Conservation (phyloP, 2,797 vertebrate species). For the Philypnodon macrostomus region DNA sequence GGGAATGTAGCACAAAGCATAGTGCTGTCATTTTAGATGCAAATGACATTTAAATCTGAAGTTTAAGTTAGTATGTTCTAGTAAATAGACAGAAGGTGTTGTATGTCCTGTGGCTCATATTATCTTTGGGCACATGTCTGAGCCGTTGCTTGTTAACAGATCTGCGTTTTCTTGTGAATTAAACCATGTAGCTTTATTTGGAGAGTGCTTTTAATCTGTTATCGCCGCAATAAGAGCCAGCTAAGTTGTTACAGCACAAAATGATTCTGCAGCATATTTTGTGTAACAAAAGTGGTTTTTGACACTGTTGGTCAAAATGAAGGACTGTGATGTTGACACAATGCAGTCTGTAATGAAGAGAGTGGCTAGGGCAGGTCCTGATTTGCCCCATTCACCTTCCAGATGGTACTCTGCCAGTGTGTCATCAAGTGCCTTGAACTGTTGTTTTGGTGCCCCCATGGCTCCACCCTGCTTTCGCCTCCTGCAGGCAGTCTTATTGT, state of each 20-base stretch:
- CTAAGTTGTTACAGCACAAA: slow-evolving; percentile 10
- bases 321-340: slow-evolving; percentile 56
- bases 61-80: slow-evolving; percentile 18
- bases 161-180: slow-evolving; percentile 5
- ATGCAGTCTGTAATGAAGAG: slow-evolving; percentile 40
- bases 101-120: slow-evolving; percentile 18
- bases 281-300: slow-evolving; percentile 58
- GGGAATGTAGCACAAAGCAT: background rate
- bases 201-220: slow-evolving; percentile 5
- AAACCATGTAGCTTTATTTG: background rate
- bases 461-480: slow-evolving; percentile 71
- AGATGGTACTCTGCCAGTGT: slow-evolving; percentile 69
- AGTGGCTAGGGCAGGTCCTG: slow-evolving; percentile 60
- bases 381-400: slow-evolving; percentile 69
- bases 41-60: slow-evolving; percentile 25
- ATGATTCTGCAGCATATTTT: slow-evolving; percentile 3
- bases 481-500: slow-evolving; percentile 77
- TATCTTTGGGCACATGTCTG: background rate
- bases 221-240: slow-evolving; percentile 7
- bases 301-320: slow-evolving; percentile 59
- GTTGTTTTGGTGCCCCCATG: slow-evolving; percentile 62
- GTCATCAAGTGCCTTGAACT: slow-evolving; percentile 69
- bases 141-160: background rate
- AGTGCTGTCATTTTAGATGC: slow-evolving; percentile 24
- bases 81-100: slow-evolving; percentile 24